phyloP scores from a whole-genome alignment of 2,113 vertebrate genomes.

The Mustelus asterias region DNA sequence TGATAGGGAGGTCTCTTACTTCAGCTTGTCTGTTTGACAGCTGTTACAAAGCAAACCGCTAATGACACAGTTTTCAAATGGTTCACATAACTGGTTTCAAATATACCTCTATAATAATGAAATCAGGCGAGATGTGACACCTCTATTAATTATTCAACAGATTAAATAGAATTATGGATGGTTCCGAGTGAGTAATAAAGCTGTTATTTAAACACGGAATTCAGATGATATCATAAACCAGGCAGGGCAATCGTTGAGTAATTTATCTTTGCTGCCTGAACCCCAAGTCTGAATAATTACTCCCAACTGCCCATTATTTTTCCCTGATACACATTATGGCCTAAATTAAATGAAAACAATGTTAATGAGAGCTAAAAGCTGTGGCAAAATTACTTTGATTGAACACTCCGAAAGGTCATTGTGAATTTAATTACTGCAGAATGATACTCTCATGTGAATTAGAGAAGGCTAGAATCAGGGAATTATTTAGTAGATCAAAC shows the following conservation, averaged over 20 bases:
- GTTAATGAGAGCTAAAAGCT: slow-evolving; percentile 13
- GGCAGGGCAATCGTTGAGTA: slow-evolving; percentile 5
- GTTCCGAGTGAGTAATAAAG: slow-evolving; percentile 6
- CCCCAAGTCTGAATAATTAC: slow-evolving; percentile 24
- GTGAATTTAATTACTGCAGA: slow-evolving; percentile 18
- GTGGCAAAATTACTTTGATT: slow-evolving; percentile 33
- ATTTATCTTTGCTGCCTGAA: not conserved
- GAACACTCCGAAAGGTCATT: slow-evolving; percentile 5
- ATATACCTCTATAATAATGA: slow-evolving; percentile 3
- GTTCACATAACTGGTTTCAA: slow-evolving; percentile 17
- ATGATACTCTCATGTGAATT: not conserved
- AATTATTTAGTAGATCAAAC: not conserved
- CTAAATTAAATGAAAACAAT: slow-evolving; percentile 26
- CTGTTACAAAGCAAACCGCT: not conserved
- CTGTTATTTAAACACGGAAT: slow-evolving; percentile 18
- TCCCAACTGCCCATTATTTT: slow-evolving; percentile 31
- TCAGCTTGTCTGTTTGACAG: not conserved
- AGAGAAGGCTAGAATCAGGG: not conserved
- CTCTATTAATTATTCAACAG: slow-evolving; percentile 32
- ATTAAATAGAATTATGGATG: slow-evolving; percentile 11
- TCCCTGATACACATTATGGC: not conserved
- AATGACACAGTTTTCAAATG: not conserved
- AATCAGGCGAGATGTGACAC: slow-evolving; percentile 3
- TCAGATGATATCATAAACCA: not conserved
- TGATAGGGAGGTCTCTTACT: not conserved